These are phyloP conservation scores for Bathynomus jamesi DNA, from an alignment of 1,140 invertebrate genomes.

Conservation along the genomic window DNA sequence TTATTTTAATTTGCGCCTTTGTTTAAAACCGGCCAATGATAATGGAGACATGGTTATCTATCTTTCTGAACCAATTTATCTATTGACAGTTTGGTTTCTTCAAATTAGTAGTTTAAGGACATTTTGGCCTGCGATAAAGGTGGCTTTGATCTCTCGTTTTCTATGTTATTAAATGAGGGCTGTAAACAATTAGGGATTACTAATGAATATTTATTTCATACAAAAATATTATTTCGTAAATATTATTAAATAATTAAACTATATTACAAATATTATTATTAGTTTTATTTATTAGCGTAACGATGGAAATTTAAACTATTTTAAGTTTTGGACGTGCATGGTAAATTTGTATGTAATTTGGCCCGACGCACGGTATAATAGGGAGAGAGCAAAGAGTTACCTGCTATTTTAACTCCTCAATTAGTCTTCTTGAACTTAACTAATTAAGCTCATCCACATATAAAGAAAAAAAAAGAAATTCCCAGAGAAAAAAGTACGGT, in stretches of 20 bases:
- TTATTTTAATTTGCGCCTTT: not conserved
- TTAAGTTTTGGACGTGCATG: not conserved
- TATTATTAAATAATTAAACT: not conserved
- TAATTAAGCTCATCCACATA: too few relatives aligned
- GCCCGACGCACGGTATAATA: too few relatives aligned
- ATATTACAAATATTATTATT: not conserved
- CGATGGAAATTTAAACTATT: too few relatives aligned
- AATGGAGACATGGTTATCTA: conserved; percentile 1
- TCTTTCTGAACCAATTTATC: not conserved
- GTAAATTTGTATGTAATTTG: too few relatives aligned
- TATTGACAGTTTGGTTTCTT: not conserved
- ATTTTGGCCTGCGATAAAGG: not conserved
- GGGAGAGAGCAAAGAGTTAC: too few relatives aligned
- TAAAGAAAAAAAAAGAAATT: too few relatives aligned
- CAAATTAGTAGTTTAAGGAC: not conserved
- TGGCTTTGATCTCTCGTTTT: not conserved
- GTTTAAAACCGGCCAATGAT: not conserved
- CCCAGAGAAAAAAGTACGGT: too few relatives aligned
- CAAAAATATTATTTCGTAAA: not conserved
- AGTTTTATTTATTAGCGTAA: not conserved
- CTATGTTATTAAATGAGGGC: not conserved
- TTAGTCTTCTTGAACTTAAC: too few relatives aligned
- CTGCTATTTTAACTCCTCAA: too few relatives aligned
- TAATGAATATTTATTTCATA: conserved; percentile 2
- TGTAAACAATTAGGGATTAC: not conserved